These are phyloP conservation scores for Seriola dumerili DNA, from an alignment of 2,113 vertebrate species.

Conservation along the genomic window DNA sequence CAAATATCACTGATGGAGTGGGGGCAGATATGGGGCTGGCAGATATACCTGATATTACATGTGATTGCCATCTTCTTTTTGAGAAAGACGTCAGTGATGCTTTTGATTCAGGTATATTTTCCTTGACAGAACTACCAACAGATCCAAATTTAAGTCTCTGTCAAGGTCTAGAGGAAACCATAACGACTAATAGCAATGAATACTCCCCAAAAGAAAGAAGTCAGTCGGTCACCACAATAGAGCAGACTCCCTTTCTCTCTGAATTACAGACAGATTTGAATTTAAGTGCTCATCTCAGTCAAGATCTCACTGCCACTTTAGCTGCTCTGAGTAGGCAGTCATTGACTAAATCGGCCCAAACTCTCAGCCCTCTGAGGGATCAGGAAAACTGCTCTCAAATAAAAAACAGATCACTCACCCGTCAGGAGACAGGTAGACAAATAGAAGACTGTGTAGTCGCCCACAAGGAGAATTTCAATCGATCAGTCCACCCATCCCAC, in stretches of 20 bases:
- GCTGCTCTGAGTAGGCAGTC: background rate
- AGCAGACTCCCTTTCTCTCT: conserved; percentile 9
- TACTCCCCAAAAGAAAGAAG: background rate
- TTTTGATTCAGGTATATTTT: conserved; percentile 54
- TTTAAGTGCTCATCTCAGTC: conserved; percentile 34
- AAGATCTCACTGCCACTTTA: conserved; percentile 1
- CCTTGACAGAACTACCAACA: conserved; percentile 29
- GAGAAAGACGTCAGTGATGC: conserved; percentile 30
- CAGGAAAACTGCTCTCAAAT: conserved; percentile 18
- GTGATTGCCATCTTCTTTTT: conserved; percentile 5
- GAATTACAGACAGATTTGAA: conserved; percentile 31
- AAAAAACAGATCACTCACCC: conserved; percentile 31
- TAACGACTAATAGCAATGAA: background rate
- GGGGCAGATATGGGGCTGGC: too few relatives aligned
- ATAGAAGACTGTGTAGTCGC: conserved; percentile 20
- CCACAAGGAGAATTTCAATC: conserved; percentile 33
- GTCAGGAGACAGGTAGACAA: conserved; percentile 33
- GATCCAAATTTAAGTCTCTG: conserved; percentile 11
- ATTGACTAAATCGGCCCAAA: conserved; percentile 23
- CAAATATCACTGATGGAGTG: conserved; percentile 18
- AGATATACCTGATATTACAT: background rate
- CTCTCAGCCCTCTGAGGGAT: conserved; percentile 19
- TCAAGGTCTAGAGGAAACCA: conserved; percentile 26
- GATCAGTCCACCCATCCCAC: conserved; percentile 10
- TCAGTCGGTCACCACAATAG: conserved; percentile 2